Percentiles rank a stretch among this genome's conserved stretches.
Evolutionary conservation across 2,113 vertebrate species (phyloP).

Genomic region (Myotis brandtii): DNA sequence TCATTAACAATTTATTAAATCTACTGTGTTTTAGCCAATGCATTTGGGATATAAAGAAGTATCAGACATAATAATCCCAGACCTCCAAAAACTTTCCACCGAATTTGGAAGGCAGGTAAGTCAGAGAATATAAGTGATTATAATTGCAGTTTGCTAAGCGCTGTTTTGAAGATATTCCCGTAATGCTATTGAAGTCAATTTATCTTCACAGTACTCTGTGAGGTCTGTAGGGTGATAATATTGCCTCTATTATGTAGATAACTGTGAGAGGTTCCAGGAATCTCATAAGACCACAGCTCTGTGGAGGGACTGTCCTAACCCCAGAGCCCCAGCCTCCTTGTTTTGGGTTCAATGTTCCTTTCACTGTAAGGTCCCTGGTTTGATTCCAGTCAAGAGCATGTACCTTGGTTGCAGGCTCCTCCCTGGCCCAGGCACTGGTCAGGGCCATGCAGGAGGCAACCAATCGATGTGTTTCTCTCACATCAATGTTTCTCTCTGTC

Average conservation of each 20-base stretch:
- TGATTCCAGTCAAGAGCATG: not conserved
- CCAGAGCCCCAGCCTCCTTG: not conserved
- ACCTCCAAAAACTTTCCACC: not conserved
- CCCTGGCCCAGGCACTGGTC: no score
- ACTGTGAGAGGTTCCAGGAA: not conserved
- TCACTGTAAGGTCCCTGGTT: not conserved
- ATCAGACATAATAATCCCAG: not conserved
- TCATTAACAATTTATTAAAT: not conserved
- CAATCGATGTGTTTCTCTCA: no score
- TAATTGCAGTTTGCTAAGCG: not conserved
- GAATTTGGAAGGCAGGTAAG: not conserved
- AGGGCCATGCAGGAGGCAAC: no score
- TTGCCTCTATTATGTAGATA: not conserved
- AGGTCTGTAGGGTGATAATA: not conserved
- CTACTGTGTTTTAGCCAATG: not conserved
- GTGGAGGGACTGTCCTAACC: not conserved
- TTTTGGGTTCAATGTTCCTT: not conserved
- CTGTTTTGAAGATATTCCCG: not conserved
- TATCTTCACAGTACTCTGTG: not conserved
- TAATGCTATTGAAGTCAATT: not conserved
- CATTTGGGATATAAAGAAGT: not conserved
- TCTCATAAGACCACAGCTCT: not conserved
- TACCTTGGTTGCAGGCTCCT: no score
- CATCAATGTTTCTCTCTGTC: no score
- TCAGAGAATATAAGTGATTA: not conserved